phyloP scores from a whole-genome alignment of 2,113 vertebrate species.

The Tylochromis polylepis region DNA sequence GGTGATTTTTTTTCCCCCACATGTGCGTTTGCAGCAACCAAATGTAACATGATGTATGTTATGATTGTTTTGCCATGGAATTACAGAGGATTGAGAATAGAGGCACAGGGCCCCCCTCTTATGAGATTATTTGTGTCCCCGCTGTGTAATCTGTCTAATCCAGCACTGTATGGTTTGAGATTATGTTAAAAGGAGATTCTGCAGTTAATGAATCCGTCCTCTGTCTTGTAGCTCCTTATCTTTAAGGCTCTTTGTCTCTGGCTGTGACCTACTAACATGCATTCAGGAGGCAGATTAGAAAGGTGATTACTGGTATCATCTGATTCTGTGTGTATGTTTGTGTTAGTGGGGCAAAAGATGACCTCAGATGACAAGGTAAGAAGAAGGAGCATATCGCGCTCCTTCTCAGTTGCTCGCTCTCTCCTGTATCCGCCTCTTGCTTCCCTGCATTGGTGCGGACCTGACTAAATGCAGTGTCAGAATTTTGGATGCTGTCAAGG shows the following conservation, averaged over 20 bases:
- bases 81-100: constrained; percentile 34
- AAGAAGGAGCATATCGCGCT: not conserved
- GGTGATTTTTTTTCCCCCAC: not conserved
- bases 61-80: constrained; percentile 36
- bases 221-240: constrained; percentile 31
- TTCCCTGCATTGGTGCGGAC: constrained; percentile 44
- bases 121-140: constrained; percentile 55
- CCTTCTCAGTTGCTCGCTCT: not conserved
- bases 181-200: constrained; percentile 48
- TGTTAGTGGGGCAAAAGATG: not conserved
- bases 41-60: constrained; percentile 18
- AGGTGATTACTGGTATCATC: constrained; percentile 8
- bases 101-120: constrained; percentile 13
- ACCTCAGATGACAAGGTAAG: not conserved
- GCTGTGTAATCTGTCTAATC: constrained; percentile 67
- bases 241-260: not conserved
- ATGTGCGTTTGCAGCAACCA: not conserved
- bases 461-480: constrained; percentile 52
- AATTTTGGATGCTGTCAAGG: constrained; percentile 55
- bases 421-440: not conserved
- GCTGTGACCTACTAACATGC: constrained; percentile 7
- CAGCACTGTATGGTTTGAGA: constrained; percentile 47
- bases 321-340: not conserved
- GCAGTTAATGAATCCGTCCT: constrained; percentile 47
- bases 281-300: constrained; percentile 29